Conservation (phyloP, 2,797 vertebrate species). For the Neomorphus geoffroyi region DNA sequence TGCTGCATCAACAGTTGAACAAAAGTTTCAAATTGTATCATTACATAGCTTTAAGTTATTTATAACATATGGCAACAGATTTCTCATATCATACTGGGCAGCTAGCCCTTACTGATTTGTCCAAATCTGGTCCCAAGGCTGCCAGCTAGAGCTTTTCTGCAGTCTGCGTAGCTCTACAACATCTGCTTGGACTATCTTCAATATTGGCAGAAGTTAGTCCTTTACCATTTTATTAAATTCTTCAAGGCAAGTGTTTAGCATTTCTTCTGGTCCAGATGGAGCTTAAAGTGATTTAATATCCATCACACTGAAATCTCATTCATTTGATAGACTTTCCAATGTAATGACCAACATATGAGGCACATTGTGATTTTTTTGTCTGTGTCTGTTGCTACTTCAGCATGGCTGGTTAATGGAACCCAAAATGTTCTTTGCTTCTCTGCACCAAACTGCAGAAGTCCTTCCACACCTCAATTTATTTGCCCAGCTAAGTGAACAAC, state of each 20-base stretch:
- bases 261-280: not conserved
- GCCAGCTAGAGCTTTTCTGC: not conserved
- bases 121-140: not conserved
- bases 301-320: not conserved
- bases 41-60: not conserved
- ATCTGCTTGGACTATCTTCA: slow-evolving; percentile 5
- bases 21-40: not conserved
- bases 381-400: not conserved
- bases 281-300: not conserved
- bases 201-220: not conserved
- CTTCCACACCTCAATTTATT: not conserved
- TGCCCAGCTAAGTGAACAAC: not conserved
- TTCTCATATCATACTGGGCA: not conserved
- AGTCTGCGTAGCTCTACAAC: not conserved
- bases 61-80: not conserved
- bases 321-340: not conserved
- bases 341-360: not conserved
- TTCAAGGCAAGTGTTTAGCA: not conserved
- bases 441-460: not conserved
- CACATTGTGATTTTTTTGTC: not conserved
- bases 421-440: not conserved
- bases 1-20: not conserved
- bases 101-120: not conserved
- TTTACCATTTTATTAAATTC: not conserved
- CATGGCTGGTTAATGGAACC: not conserved